Evolutionary conservation across 2,797 vertebrate genomes (phyloP).

Genomic region (Nannoperca obscura): DNA sequence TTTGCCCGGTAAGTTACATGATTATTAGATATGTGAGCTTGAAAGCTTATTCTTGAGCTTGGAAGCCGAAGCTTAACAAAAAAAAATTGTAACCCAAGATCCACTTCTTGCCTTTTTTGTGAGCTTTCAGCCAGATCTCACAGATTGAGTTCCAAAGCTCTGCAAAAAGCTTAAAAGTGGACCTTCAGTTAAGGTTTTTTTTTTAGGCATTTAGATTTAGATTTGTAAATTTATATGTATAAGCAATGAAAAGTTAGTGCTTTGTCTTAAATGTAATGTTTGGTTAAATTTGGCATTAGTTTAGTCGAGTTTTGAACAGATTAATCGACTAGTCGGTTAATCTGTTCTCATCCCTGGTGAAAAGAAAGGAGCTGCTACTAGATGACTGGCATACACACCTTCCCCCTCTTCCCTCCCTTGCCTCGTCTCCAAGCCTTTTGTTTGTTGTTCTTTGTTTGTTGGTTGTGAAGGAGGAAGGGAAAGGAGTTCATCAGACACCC

Average conservation of each 20-base stretch:
- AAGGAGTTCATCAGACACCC: slow-evolving; percentile 21
- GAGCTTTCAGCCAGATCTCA: neutral
- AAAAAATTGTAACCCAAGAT: slow-evolving; percentile 14
- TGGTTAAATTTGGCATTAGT: slow-evolving; percentile 42
- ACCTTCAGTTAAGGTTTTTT: slow-evolving; percentile 53
- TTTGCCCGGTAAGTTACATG: slow-evolving; percentile 49
- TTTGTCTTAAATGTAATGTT: slow-evolving; percentile 21
- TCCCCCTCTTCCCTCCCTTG: slow-evolving; percentile 1
- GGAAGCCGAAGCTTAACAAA: slow-evolving; percentile 7
- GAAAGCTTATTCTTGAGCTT: neutral
- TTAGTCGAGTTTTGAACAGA: slow-evolving; percentile 21
- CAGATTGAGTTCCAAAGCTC: neutral
- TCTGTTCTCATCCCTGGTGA: slow-evolving; percentile 14
- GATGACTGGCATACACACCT: neutral
- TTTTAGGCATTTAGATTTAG: slow-evolving; percentile 21
- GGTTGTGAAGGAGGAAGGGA: slow-evolving; percentile 2
- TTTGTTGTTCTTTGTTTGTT: slow-evolving; percentile 1
- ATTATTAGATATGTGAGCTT: neutral
- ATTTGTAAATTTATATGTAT: neutral
- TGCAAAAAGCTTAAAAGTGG: neutral
- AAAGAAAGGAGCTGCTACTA: slow-evolving; percentile 10
- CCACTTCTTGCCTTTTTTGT: slow-evolving; percentile 3
- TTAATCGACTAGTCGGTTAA: slow-evolving; percentile 40
- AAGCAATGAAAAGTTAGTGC: neutral
- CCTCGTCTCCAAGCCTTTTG: slow-evolving; percentile 7